These are phyloP conservation scores for Hypocryptadius cinnamomeus DNA, from an alignment of 2,113 vertebrate genomes.

Conservation along the genomic window DNA sequence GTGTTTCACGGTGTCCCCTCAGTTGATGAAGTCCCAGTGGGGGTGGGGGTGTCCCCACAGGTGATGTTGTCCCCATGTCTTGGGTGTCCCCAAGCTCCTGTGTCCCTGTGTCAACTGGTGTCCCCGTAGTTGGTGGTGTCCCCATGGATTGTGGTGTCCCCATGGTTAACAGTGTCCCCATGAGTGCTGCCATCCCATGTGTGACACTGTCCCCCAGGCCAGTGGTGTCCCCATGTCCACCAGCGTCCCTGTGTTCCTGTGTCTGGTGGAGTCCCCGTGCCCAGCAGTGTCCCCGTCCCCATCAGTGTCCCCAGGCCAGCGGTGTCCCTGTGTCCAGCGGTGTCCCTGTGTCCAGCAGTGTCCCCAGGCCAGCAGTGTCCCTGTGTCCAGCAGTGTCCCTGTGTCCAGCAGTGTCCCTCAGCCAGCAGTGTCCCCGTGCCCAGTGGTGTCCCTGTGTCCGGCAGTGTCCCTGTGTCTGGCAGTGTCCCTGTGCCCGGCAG, in stretches of 20 bases:
- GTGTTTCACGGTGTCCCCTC: not conserved
- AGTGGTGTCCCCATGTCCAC: too few species aligned
- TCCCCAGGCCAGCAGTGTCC: not conserved
- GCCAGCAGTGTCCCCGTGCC: not conserved
- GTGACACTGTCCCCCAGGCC: not conserved
- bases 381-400: too few species aligned
- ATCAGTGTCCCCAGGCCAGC: too few species aligned
- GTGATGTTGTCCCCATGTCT: not conserved
- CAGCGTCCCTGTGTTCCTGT: not conserved
- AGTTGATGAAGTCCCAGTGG: not conserved
- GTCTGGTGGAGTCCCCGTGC: too few species aligned
- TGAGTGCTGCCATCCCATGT: not conserved
- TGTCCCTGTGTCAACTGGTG: fast-evolving
- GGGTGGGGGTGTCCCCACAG: not conserved
- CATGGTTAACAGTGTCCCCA: fast-evolving
- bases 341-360: not conserved
- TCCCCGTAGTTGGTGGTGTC: fast-evolving
- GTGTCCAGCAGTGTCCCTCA: too few species aligned
- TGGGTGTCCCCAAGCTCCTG: not conserved
- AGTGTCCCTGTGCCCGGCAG: too few species aligned
- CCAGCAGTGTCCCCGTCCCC: too few species aligned
- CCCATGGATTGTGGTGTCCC: not conserved
- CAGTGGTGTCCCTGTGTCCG: not conserved
- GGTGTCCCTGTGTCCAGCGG: too few species aligned
- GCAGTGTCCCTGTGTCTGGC: too few species aligned